Percentiles rank a stretch among this genome's conserved stretches.
These are phyloP conservation scores for Oncorhynchus gorbuscha DNA, from an alignment of 2,113 vertebrate species.

Conservation along the genomic window DNA sequence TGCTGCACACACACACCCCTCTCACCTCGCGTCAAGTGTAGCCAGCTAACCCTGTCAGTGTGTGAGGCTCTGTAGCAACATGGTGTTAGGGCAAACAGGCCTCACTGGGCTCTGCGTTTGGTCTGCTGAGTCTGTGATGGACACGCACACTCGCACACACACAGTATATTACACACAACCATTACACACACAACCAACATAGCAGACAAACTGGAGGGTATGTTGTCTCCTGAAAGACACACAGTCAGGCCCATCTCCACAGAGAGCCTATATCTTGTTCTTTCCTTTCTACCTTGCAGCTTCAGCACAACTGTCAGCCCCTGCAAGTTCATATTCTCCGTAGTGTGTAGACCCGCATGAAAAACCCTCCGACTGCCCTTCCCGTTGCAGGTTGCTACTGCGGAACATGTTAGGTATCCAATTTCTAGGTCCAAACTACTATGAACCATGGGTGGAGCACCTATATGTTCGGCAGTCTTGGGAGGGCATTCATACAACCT, in stretches of 20 bases:
- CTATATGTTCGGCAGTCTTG: background rate
- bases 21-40: conserved; percentile 33
- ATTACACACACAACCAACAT: background rate
- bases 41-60: conserved; percentile 36
- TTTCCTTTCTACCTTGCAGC: background rate
- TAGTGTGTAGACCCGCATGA: conserved; percentile 1
- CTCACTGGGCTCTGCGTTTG: conserved; percentile 35
- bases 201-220: background rate
- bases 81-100: conserved; percentile 44
- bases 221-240: background rate
- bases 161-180: background rate
- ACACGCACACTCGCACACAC: conserved; percentile 30
- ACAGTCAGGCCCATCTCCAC: background rate
- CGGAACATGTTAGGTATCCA: conserved; percentile 60
- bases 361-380: conserved; percentile 28
- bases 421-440: conserved; percentile 43
- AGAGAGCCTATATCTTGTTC: too few species aligned
- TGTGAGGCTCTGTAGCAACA: conserved; percentile 22
- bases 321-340: background rate
- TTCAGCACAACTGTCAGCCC: conserved; percentile 8
- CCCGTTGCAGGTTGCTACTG: conserved; percentile 47
- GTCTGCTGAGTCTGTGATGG: conserved; percentile 52
- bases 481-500: conserved; percentile 33
- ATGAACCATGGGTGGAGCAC: background rate
- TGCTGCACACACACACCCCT: conserved; percentile 12